These are phyloP conservation scores for Diplazon laetatorius DNA, from an alignment of 2,888 invertebrate genomes.

Conservation along the genomic window DNA sequence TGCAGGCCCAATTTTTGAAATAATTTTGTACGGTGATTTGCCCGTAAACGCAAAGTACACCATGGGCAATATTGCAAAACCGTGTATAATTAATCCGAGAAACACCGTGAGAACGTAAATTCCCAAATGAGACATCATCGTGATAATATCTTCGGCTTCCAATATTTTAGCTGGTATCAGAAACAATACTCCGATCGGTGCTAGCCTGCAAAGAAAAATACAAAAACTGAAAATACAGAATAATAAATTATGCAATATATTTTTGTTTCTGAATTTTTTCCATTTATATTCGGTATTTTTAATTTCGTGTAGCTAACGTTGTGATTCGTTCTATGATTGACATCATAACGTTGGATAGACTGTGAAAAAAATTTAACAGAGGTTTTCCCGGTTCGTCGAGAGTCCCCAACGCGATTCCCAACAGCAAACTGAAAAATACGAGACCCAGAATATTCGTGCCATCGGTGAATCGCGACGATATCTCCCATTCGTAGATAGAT, in stretches of 20 bases:
- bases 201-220: constrained; percentile 88
- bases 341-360: constrained; percentile 96
- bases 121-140: constrained; percentile 93
- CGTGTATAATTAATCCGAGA: constrained; percentile 94
- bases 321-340: constrained; percentile 97
- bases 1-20: constrained; percentile 94
- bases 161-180: constrained; percentile 95
- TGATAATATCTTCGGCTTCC: constrained; percentile 92
- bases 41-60: constrained; percentile 92
- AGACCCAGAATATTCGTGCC: constrained; percentile 94
- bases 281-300: no score
- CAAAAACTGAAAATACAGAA: no score
- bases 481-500: constrained; percentile 84
- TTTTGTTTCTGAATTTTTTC: constrained; percentile 19
- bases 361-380: constrained; percentile 91
- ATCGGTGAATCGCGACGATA: constrained; percentile 87
- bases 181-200: constrained; percentile 94
- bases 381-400: constrained; percentile 90
- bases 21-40: constrained; percentile 91
- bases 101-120: constrained; percentile 96
- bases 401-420: constrained; percentile 94
- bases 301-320: constrained; percentile 89
- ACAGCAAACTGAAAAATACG: constrained; percentile 91
- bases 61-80: constrained; percentile 93
- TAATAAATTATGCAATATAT: no score